These are phyloP conservation scores for Drosophila setifemur DNA, from an alignment of 1,140 invertebrate genomes.

Conservation along the genomic window DNA sequence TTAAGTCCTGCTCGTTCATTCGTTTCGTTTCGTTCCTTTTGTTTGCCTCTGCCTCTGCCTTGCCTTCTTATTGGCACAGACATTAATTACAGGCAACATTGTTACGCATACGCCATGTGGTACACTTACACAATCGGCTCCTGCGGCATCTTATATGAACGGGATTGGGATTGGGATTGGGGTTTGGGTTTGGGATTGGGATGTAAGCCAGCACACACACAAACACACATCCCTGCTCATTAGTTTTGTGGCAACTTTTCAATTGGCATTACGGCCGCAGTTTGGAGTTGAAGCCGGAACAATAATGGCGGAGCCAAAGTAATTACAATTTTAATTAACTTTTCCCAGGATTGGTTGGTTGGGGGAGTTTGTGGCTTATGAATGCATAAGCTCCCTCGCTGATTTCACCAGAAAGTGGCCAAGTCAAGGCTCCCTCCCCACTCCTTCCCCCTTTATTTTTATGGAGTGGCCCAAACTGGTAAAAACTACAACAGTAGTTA, in stretches of 20 bases:
- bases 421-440: slow-evolving; percentile 50
- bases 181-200: slow-evolving; percentile 5
- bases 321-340: slow-evolving; percentile 81
- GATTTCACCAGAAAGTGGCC: slow-evolving; percentile 60
- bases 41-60: too few relatives aligned
- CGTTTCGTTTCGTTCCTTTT: too few relatives aligned
- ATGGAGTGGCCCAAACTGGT: slow-evolving; percentile 21
- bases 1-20: slow-evolving; percentile 2
- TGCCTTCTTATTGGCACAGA: slow-evolving; percentile 69
- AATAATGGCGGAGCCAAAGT: slow-evolving; percentile 57
- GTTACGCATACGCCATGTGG: slow-evolving; percentile 71
- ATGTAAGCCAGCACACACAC: slow-evolving; percentile 32
- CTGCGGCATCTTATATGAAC: slow-evolving; percentile 28
- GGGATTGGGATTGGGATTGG: not conserved
- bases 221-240: slow-evolving; percentile 49
- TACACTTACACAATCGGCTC: slow-evolving; percentile 18
- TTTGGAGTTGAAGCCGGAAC: slow-evolving; percentile 12
- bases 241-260: slow-evolving; percentile 72
- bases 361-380: slow-evolving; percentile 51
- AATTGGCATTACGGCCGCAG: slow-evolving; percentile 65
- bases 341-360: slow-evolving; percentile 19
- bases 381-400: slow-evolving; percentile 52
- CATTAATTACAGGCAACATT: slow-evolving; percentile 76
- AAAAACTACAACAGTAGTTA: slow-evolving; percentile 68
- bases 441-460: slow-evolving; percentile 57